phyloP scores from a whole-genome alignment of 2,797 vertebrate genomes.

The Tolypeutes matacus region DNA sequence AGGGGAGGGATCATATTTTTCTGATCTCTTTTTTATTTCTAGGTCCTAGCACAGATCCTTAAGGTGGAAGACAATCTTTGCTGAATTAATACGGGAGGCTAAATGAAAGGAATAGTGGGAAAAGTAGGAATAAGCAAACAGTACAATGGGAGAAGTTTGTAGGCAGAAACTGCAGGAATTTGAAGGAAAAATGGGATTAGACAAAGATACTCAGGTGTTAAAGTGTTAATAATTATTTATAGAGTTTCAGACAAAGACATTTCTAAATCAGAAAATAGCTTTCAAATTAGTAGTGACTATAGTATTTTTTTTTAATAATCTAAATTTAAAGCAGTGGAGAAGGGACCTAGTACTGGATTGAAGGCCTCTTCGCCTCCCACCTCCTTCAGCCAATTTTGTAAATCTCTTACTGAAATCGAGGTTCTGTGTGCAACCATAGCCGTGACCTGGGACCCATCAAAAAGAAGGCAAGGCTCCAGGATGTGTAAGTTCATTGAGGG shows the following conservation, averaged over 20 bases:
- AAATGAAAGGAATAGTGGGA: background rate
- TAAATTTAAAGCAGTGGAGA: background rate
- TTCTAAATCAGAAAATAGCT: conserved; percentile 28
- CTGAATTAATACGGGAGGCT: background rate
- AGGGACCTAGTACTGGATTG: background rate
- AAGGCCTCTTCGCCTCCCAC: background rate
- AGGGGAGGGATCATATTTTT: background rate
- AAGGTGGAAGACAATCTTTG: background rate
- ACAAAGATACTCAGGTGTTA: background rate
- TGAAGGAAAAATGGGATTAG: background rate
- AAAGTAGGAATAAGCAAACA: background rate
- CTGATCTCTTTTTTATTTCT: background rate
- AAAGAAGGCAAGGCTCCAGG: background rate
- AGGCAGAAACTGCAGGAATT: background rate
- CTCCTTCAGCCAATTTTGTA: background rate
- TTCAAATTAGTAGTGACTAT: background rate
- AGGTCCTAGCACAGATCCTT: background rate
- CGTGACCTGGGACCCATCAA: background rate
- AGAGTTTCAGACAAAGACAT: background rate
- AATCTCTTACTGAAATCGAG: background rate
- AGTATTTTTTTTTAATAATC: background rate
- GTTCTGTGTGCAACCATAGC: background rate
- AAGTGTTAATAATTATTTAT: conserved; percentile 10
- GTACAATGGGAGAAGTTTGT: background rate
- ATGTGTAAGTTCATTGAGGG: too few relatives aligned